phyloP scores from a whole-genome alignment of 2,797 vertebrate genomes.

The Potorous gilbertii region DNA sequence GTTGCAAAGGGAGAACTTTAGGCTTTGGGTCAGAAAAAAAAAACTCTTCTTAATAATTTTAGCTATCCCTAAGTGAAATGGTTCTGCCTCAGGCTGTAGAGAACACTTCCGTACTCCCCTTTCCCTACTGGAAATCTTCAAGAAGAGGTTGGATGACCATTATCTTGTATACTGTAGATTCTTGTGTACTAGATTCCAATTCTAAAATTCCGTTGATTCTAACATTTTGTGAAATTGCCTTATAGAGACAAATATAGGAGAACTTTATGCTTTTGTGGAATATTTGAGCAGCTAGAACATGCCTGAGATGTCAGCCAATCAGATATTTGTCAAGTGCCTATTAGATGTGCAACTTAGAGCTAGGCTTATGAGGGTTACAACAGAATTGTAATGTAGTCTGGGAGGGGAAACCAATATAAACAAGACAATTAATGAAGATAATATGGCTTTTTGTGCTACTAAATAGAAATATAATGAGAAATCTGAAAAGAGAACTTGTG shows the following conservation, averaged over 20 bases:
- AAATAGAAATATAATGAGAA: not conserved
- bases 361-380: not conserved
- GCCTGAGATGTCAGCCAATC: not conserved
- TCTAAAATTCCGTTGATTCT: not conserved
- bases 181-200: not conserved
- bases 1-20: not conserved
- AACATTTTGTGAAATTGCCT: not conserved
- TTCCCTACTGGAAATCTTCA: not conserved
- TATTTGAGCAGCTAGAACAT: not conserved
- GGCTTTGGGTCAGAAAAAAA: not conserved
- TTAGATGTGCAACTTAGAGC: not conserved
- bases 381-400: not conserved
- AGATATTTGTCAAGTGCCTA: not conserved
- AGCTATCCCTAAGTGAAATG: not conserved
- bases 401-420: not conserved
- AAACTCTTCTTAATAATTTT: not conserved
- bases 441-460: not conserved
- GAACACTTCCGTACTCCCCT: not conserved
- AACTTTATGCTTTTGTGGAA: not conserved
- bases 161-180: not conserved
- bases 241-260: not conserved
- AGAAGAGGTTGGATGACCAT: not conserved
- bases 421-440: not conserved
- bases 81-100: not conserved
- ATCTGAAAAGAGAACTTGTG: not conserved